Evolutionary conservation across 2,888 invertebrate species (phyloP), one percentile per base, ranked within the genome.

Genomic region (Lamellibrachia columna): DNA sequence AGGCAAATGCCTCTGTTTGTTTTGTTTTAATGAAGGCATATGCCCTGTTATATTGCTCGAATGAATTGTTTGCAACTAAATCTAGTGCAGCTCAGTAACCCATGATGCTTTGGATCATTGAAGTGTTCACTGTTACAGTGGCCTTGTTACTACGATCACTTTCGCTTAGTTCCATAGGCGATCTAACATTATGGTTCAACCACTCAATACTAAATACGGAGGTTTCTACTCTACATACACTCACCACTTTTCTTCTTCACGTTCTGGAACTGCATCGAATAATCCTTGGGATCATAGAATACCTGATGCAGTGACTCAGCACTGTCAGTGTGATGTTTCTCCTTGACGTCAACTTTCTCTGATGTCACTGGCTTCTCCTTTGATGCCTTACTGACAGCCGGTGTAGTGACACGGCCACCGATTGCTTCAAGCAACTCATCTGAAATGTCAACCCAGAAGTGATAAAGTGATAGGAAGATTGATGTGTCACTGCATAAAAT

Each of bases 161-260:
- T 11, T 22, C 75, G 40, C 40, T 40, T n/a, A 75, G 75, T 75
- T 75, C 22, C 75, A 75, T 22, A 75, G 40, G 40, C 40, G 40
- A 40, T 1, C 40, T 58, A 58, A 58, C 58, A 58, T 8, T 58
- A 58, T 11, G 6, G 7, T 58, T 58, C 58, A 28, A 28, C 28
- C 28, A 28, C 28, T 28, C 28, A 58, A 58, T 40, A 40, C 40
- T 40, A 40, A 40, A 40, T 1, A 2, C 58, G 7, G 58, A 8
- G 15, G 58, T 58, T 7, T 58, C 11, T 7, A 8, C 2, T 75
- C 75, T 75, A 75, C 75, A 75, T 22, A 75, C 15, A 22, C 75
- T 75, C 22, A 75, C 75, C 75, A 75, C 75, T 75, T 75, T 75
- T 75, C 75, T 75, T 75, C 75, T 75, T 75, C 22, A n/a, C 75